These are phyloP conservation scores for Octopus bimaculoides DNA, from an alignment of 1,140 invertebrate genomes.

Conservation along the genomic window DNA sequence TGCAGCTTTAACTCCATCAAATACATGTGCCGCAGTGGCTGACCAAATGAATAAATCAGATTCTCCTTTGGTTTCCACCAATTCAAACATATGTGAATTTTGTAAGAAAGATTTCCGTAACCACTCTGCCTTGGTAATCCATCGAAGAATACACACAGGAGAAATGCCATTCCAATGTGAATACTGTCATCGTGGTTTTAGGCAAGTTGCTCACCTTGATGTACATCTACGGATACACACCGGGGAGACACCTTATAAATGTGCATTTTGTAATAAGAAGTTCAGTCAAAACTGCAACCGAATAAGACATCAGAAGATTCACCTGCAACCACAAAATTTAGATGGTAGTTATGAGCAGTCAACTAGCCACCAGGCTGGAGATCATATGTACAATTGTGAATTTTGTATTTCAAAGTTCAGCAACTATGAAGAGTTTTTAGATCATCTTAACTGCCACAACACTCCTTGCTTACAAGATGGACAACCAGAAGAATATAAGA, in stretches of 20 bases:
- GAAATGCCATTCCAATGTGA: slow-evolving; percentile 36
- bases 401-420: neutral
- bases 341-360: no score
- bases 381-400: neutral
- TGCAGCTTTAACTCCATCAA: neutral
- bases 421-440: neutral
- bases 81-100: slow-evolving; percentile 20
- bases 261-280: slow-evolving; percentile 34
- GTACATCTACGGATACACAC: slow-evolving; percentile 34
- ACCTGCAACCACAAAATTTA: neutral
- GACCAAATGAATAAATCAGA: neutral
- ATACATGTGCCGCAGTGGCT: neutral
- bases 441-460: neutral
- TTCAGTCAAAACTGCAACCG: slow-evolving; percentile 62
- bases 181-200: slow-evolving; percentile 32
- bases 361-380: no score
- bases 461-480: neutral
- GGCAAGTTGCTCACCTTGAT: slow-evolving; percentile 24
- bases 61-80: neutral
- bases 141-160: slow-evolving; percentile 36
- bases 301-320: slow-evolving; percentile 19
- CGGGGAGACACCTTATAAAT: slow-evolving; percentile 34
- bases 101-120: slow-evolving; percentile 29
- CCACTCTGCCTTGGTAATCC: slow-evolving; percentile 23
- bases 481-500: no score